Conservation (phyloP, 1,140 invertebrate genomes). For the Danaus plexippus region DNA sequence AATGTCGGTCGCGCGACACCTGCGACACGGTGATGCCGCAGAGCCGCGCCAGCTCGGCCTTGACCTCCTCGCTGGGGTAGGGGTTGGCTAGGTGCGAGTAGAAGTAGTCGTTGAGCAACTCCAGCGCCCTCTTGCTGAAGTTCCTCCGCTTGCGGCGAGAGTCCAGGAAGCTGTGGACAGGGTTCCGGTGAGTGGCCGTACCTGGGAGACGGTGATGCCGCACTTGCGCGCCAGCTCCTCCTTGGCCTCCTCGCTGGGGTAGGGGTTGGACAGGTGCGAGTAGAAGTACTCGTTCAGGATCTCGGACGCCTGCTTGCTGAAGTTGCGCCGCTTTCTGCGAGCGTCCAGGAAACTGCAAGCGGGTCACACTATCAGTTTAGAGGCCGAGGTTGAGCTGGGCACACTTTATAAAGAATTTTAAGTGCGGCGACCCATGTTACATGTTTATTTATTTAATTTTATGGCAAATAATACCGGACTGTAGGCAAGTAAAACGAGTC, state of each 20-base stretch:
- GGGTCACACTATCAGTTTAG: slow-evolving; percentile 14
- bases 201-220: slow-evolving; percentile 91
- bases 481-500: not conserved
- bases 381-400: slow-evolving; percentile 46
- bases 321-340: slow-evolving; percentile 98
- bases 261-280: slow-evolving; percentile 99
- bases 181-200: slow-evolving; percentile 11
- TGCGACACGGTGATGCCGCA: slow-evolving; percentile 95
- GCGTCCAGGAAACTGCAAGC: slow-evolving; percentile 92
- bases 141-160: slow-evolving; percentile 98
- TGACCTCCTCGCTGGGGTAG: slow-evolving; percentile 92
- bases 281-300: slow-evolving; percentile 99
- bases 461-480: no score
- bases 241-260: slow-evolving; percentile 99
- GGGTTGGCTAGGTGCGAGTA: slow-evolving; percentile 32
- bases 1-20: slow-evolving; percentile 24
- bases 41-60: slow-evolving; percentile 98
- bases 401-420: slow-evolving; percentile 10
- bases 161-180: slow-evolving; percentile 85
- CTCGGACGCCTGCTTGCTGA: slow-evolving; percentile 99
- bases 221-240: slow-evolving; percentile 99
- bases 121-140: slow-evolving; percentile 79
- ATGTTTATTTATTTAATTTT: not conserved
- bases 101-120: slow-evolving; percentile 33
- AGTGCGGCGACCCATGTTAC: slow-evolving; percentile 1